These are phyloP conservation scores for Enteromius radiatus DNA, from an alignment of 2,797 vertebrate species.

Conservation along the genomic window DNA sequence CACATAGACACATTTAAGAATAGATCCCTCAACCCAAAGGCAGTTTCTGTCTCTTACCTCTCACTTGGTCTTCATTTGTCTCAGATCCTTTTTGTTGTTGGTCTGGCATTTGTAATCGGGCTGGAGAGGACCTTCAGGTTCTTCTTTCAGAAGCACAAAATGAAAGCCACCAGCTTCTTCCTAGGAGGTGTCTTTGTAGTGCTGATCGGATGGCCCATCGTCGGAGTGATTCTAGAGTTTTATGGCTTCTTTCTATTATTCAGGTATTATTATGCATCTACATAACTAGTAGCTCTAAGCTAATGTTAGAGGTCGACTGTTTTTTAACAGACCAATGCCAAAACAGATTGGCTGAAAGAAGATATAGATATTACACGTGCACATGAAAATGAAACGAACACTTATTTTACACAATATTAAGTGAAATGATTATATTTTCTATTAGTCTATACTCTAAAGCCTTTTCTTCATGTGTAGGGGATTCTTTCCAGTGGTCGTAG, in stretches of 20 bases:
- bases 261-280: conserved; percentile 76
- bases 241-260: conserved; percentile 97
- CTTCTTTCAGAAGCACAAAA: conserved; percentile 98
- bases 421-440: neutral
- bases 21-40: neutral
- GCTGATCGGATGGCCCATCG: conserved; percentile 93
- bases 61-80: neutral
- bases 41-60: neutral
- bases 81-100: conserved; percentile 94
- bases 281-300: neutral
- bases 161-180: conserved; percentile 95
- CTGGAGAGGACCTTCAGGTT: conserved; percentile 96
- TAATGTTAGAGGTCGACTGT: too few relatives aligned
- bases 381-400: neutral
- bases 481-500: conserved; percentile 94
- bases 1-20: neutral
- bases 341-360: too few relatives aligned
- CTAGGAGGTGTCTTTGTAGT: conserved; percentile 92
- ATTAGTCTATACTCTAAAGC: neutral
- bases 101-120: conserved; percentile 93
- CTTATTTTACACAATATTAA: neutral
- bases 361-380: neutral
- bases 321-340: neutral
- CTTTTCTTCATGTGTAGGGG: conserved; percentile 76
- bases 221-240: conserved; percentile 93